Base-by-base conservation (phyloP, 2,888 invertebrate species). In the Agapostemon virescens region DNA sequence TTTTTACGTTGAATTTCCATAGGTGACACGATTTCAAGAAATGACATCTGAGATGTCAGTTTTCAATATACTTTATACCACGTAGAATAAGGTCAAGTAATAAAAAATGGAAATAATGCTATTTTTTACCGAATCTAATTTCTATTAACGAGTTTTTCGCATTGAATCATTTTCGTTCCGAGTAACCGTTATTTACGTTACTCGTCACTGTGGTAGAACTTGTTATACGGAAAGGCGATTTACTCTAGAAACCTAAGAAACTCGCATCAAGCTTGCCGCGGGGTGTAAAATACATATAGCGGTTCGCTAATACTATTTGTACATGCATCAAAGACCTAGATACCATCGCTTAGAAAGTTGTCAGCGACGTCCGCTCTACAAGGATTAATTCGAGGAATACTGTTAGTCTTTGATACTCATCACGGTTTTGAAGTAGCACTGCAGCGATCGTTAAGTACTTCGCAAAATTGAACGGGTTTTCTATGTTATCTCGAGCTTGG, bases 221-320 rank as follows among this genome's bases (percentile, higher is more conserved):
- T 11, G n/a, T n/a, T n/a, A n/a, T n/a, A n/a, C n/a, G n/a, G 20
- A n/a, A 11, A n/a, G 49, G 4, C 9, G n/a, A 55, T 55, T 55
- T 26, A 15, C 55, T 26, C 26, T 11, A n/a, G n/a, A 11, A n/a
- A 49, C n/a, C 49, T 49, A 49, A 49, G 49, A n/a, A 49, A 49
- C 49, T 49, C 49, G 49, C 49, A n/a, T 49, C 11, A 0, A 49
- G 49, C 49, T n/a, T 49, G 49, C 45, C 45, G 45, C 45, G 9
- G 45, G 45, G 0, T 49, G n/a, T n/a, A n/a, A 49, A 49, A 49
- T 49, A 49, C 49, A 11, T 49, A n/a, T 9, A 49, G 49, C 49
- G n/a, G 49, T 49, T n/a, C 49, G 49, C 49, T 49, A n/a, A 49
- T 49, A 49, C 49, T 49, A 49, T 49, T 49, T 49, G 49, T 49